Evolutionary conservation across 2,797 vertebrate species (phyloP).

Genomic region (Clarias laeviceps): DNA sequence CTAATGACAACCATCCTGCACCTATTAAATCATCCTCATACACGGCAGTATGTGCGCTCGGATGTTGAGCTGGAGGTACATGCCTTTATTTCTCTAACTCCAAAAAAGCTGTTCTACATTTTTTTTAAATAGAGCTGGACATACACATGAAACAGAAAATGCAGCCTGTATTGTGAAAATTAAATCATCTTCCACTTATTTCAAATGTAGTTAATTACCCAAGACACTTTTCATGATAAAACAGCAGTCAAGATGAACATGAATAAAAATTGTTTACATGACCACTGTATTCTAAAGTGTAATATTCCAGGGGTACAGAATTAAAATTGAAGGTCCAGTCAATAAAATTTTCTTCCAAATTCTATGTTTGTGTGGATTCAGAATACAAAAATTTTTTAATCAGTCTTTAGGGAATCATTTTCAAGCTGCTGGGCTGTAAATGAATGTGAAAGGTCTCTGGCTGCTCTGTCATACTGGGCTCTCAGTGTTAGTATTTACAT

Average conservation of each 20-base stretch:
- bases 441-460: no score
- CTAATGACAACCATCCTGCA: constrained; percentile 97
- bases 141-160: no score
- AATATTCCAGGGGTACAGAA: neutral
- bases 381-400: no score
- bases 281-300: neutral
- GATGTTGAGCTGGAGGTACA: constrained; percentile 96
- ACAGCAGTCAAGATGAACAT: neutral
- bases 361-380: no score
- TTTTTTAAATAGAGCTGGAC: neutral
- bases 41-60: constrained; percentile 91
- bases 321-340: no score
- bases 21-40: constrained; percentile 97
- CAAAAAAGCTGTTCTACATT: neutral
- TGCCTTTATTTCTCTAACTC: neutral
- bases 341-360: no score
- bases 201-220: neutral
- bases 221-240: neutral
- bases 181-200: neutral
- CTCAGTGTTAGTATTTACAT: no score
- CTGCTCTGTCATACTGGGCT: no score
- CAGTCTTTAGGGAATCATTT: no score
- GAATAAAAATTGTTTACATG: neutral
- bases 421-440: no score
- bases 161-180: neutral